Conservation (phyloP, 2,888 invertebrate species). For the Agapostemon virescens region DNA sequence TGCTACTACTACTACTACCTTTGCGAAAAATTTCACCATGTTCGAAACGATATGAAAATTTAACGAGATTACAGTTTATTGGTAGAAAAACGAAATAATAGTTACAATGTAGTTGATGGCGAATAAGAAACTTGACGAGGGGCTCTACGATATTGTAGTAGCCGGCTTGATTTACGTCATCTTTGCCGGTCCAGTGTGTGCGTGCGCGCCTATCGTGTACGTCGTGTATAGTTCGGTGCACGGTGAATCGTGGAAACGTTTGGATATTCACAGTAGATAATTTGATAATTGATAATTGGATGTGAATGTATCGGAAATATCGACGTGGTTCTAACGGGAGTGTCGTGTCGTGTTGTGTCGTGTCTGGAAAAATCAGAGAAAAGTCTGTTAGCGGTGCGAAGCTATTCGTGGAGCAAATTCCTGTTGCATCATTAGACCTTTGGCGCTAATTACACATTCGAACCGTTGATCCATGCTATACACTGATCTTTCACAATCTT, state of each 20-base stretch:
- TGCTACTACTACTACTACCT: too few species aligned
- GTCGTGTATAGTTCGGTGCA: not conserved
- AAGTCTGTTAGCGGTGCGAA: not conserved
- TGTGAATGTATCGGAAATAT: not conserved
- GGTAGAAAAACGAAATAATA: not conserved
- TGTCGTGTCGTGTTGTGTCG: too few species aligned
- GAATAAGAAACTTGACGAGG: not conserved
- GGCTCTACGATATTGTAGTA: slow-evolving; percentile 38
- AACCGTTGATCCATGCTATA: slow-evolving; percentile 9
- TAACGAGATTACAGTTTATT: not conserved
- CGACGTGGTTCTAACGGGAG: too few species aligned
- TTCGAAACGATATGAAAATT: not conserved
- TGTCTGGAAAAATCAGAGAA: not conserved
- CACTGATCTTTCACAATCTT: not conserved
- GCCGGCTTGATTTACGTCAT: slow-evolving; percentile 49
- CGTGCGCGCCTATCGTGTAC: not conserved
- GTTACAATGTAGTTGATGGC: too few species aligned
- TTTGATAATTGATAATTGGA: not conserved
- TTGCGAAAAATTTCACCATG: not conserved
- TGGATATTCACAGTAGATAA: not conserved
- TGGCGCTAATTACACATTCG: slow-evolving; percentile 1
- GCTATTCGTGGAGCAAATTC: not conserved
- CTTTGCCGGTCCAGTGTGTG: not conserved
- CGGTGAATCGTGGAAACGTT: not conserved
- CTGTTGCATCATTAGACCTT: slow-evolving; percentile 16